A percentile compares a stretch with the other conserved stretches of the same genome.
Evolutionary conservation across 2,797 vertebrate species (phyloP).

Genomic region (Peromyscus aztecus): DNA sequence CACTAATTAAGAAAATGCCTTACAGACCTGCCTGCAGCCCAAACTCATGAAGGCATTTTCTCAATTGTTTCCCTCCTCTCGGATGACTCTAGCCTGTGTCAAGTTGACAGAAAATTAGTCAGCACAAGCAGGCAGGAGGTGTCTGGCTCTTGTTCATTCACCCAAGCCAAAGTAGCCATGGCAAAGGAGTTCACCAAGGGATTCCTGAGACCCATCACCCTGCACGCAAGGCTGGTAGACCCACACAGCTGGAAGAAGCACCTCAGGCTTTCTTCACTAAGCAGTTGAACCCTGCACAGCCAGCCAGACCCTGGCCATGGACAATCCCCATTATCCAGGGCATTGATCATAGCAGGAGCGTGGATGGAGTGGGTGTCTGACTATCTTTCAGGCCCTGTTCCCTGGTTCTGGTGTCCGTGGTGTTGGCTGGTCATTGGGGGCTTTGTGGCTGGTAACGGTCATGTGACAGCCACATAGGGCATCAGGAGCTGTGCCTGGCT

Average conservation of each 20-base stretch:
- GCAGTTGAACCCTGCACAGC: not conserved
- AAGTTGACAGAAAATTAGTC: not conserved
- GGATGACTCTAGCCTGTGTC: not conserved
- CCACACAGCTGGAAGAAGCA: rapidly evolving
- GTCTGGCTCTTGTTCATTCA: not conserved
- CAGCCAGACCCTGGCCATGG: not conserved
- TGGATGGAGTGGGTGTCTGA: rapidly evolving
- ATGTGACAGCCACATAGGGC: not conserved
- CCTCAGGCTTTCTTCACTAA: not conserved
- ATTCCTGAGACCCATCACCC: not conserved
- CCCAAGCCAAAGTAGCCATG: not conserved
- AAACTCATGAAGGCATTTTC: not conserved
- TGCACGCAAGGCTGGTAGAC: not conserved
- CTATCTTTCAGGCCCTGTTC: rapidly evolving
- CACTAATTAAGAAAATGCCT: not conserved
- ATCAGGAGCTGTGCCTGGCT: not conserved
- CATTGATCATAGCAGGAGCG: too few species aligned
- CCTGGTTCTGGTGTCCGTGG: not conserved
- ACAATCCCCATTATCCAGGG: too few species aligned
- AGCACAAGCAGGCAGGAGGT: not conserved
- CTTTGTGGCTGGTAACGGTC: not conserved
- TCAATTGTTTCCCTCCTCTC: not conserved
- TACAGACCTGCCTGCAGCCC: not conserved
- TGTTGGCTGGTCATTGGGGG: too few species aligned
- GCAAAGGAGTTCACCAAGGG: not conserved